Conservation (phyloP, 2,797 vertebrate genomes). For the Peromyscus attwateri region DNA sequence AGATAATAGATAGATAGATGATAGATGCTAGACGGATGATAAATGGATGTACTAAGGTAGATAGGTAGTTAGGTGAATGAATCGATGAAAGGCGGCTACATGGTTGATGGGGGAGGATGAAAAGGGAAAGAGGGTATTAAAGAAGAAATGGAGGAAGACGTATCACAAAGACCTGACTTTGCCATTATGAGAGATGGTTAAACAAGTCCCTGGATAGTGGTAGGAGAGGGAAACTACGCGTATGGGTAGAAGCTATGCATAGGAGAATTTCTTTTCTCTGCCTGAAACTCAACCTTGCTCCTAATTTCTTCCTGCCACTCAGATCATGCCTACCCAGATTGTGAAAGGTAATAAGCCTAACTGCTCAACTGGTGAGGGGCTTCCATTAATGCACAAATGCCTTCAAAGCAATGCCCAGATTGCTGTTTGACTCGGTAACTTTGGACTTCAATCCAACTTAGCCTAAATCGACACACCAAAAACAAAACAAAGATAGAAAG, state of each 20-base stretch:
- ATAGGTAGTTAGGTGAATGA: neutral
- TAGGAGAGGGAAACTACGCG: neutral
- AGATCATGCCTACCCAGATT: neutral
- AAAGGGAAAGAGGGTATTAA: neutral
- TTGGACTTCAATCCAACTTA: neutral
- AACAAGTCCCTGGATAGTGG: neutral
- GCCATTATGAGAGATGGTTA: neutral
- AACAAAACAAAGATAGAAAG: neutral
- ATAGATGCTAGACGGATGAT: neutral
- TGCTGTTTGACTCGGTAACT: neutral
- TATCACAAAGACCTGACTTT: neutral
- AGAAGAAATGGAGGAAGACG: neutral
- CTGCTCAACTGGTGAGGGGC: neutral
- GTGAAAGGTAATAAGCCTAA: neutral
- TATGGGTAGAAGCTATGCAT: neutral
- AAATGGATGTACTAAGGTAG: neutral
- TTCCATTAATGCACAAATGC: neutral
- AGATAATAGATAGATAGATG: accelerated
- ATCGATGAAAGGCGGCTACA: neutral
- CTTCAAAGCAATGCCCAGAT: neutral
- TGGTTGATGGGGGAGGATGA: neutral
- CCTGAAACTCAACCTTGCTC: neutral
- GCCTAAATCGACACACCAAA: neutral
- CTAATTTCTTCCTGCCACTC: neutral
- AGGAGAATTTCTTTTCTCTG: neutral